Base-by-base conservation (phyloP, 2,797 vertebrate genomes). In the Champsocephalus esox region DNA sequence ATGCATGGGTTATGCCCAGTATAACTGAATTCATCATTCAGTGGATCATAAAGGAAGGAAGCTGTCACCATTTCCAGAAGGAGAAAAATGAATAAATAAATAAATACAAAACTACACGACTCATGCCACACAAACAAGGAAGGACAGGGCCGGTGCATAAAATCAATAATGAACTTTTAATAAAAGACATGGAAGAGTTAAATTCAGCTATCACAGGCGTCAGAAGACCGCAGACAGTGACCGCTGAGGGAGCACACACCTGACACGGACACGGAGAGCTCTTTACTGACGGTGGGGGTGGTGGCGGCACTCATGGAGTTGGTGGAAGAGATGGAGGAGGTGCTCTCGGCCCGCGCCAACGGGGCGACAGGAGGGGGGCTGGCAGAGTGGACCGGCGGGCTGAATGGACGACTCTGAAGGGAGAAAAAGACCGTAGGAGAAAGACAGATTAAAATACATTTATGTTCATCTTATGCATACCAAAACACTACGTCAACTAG, bases 241-340 rank as follows among this genome's bases (percentile, higher is more conserved):
- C 49, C 50, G 78, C n/a, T 68, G 84, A 87, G 72, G 74, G 66
- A 50, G 58, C 83, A 91, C 95, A 92, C 92, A 96, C 95, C 95
- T 96, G 95, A 93, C 74, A 95, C 92, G 82, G 94, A 96, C 86
- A 87, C 79, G 67, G 73, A 92, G 84, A 92, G 92, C 87, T 94
- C 94, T 96, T 98, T 99, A 95, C 96, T 95, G 58, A 99, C 96
- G 28, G 98, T 99, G 76, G 98, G 98, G 62, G 98, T 99, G 78
- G 97, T 99, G 91, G 98, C 97, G 11, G 98, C 97, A 0, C 98
- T 99, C 96, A 99, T 80, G 67, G 98, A 99, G 77, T 98, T 99
- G 91, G 97, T 98, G 70, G 98, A 99, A 52, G 98, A 99, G 70
- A 99, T 98, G 82, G 98, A 99, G 79, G 98, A 99, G 38, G 97